Percentiles rank a stretch among this genome's conserved stretches.
These are phyloP conservation scores for Limnephilus rhombicus DNA, from an alignment of 2,888 invertebrate species.

Conservation along the genomic window DNA sequence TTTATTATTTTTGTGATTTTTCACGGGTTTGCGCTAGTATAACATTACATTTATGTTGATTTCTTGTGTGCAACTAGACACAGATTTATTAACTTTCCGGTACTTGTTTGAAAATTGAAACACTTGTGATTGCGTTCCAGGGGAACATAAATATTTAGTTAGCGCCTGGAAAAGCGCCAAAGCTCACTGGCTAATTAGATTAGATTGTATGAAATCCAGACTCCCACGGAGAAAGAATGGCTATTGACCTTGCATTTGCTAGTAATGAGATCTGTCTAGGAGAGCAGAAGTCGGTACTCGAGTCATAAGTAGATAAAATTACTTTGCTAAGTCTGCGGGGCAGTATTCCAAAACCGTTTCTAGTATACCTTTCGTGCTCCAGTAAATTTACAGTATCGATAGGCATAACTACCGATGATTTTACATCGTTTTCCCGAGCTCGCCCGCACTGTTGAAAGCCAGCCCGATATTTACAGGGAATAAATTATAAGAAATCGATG, in stretches of 20 bases:
- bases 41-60: no score
- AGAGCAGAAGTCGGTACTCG: not conserved
- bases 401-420: no score
- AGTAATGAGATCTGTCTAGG: constrained; percentile 1
- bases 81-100: not conserved
- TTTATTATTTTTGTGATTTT: no score
- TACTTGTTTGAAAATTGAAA: not conserved
- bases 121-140: not conserved
- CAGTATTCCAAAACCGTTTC: not conserved
- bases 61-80: not conserved
- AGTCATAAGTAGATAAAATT: not conserved
- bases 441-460: no score
- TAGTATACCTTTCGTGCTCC: not conserved
- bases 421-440: no score
- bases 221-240: not conserved
- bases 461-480: no score
- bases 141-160: not conserved
- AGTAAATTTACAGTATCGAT: no score
- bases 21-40: no score
- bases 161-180: not conserved
- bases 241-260: not conserved
- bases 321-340: no score
- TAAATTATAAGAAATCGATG: no score
- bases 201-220: not conserved
- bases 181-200: not conserved